Percentiles rank a stretch among this genome's conserved stretches.
Conservation (phyloP, 2,888 invertebrate genomes). For the Cheiracanthium punctorium region DNA sequence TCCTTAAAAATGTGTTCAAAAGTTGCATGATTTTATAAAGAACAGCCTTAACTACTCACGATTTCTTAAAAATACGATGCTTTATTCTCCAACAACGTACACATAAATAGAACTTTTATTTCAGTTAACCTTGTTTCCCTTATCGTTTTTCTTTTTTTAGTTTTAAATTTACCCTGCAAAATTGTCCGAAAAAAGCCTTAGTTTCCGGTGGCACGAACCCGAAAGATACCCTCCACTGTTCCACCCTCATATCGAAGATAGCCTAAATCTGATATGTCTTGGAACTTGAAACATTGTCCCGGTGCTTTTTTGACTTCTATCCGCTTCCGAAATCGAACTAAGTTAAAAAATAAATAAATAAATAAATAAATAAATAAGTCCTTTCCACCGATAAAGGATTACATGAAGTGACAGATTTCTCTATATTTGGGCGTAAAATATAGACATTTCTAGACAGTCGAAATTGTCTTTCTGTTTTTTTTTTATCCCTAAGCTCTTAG, state of each 20-base stretch:
- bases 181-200: background rate
- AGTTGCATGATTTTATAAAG: no score
- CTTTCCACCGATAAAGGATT: background rate
- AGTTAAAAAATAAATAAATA: no score
- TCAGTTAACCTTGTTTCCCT: no score
- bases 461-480: background rate
- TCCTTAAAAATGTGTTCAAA: no score
- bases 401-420: background rate
- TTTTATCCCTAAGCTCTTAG: background rate
- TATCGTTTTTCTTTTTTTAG: no score
- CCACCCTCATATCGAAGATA: background rate
- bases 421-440: conserved; percentile 3
- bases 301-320: background rate
- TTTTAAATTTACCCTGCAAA: no score
- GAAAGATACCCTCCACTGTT: background rate
- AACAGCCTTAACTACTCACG: no score
- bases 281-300: background rate
- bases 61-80: no score
- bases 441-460: background rate
- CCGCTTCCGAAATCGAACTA: background rate
- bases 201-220: background rate
- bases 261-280: background rate
- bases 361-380: no score
- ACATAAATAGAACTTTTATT: no score
- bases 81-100: no score